Conservation (phyloP, 23 tunicate genomes). For the Botrylloides violaceus region DNA sequence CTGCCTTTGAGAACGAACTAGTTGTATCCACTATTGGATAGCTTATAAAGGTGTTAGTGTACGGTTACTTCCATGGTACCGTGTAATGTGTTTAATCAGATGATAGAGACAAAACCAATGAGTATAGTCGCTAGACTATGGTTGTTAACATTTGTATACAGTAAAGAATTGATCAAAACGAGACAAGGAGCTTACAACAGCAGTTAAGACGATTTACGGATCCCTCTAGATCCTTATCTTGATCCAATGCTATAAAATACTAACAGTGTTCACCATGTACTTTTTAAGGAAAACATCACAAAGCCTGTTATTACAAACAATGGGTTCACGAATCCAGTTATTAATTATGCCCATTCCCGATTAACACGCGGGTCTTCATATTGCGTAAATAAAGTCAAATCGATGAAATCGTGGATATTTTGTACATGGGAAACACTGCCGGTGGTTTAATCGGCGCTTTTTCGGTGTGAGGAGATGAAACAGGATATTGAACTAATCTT, state of each 20-base stretch:
- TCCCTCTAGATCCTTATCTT: conserved; percentile 29
- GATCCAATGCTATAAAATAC: neutral
- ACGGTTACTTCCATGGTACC: too few species aligned
- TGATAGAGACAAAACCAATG: too few species aligned
- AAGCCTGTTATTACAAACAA: too few species aligned
- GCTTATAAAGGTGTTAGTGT: too few species aligned
- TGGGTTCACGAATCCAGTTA: too few species aligned
- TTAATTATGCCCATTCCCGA: too few species aligned
- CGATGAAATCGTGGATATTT: too few species aligned
- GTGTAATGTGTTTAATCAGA: neutral
- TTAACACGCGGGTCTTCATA: too few species aligned
- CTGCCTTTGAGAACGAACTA: too few species aligned
- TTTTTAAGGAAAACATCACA: too few species aligned
- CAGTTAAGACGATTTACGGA: conserved; percentile 25
- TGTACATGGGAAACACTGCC: neutral
- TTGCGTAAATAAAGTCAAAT: too few species aligned
- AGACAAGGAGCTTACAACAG: conserved; percentile 25
- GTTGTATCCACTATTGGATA: too few species aligned
- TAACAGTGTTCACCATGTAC: neutral
- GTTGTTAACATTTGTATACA: neutral
- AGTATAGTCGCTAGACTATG: neutral
- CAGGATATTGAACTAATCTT: conserved; percentile 5
- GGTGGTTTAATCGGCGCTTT: neutral
- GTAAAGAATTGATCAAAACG: conserved; percentile 15
- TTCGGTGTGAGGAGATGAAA: neutral